Evolutionary conservation across 1,140 invertebrate genomes (phyloP), one percentile per base, ranked within the genome.

Genomic region (Rhyacophila brunnea): DNA sequence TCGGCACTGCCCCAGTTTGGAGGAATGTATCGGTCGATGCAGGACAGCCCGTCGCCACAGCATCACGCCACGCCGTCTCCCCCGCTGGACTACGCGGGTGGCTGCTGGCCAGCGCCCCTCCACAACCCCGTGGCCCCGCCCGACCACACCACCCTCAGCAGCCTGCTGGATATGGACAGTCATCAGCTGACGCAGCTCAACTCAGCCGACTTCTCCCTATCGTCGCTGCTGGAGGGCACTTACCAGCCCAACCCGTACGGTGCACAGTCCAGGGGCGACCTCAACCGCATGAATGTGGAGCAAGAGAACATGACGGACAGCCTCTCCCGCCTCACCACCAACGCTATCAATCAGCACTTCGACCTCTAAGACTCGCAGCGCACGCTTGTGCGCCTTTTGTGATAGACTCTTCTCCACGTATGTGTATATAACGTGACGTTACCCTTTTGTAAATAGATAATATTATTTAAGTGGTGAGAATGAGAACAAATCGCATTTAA

Each of bases 241-340:
- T 55, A 51, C 28, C 52, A 68, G 20, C 38, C 63, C 7, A 68
- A 66, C 60, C n/a, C 66, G 23, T 28, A 28, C 9, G 4, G 9
- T 3, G 9, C 67, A 6, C 43, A 69, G 9, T 62, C 64, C 1
- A 63, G 67, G 53, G 40, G 54, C 14, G 48, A 64, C 14, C 19
- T 35, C 13, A 58, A 13, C 19, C 48, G 48, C 55, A 49, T 58
- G 38, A 62, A 60, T 47, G 44, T 58, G 15, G 64, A 58, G 43
- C 60, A 65, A 44, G 62, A 67, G 35, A 77, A 71, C 53, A 78
- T 80, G 75, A 77, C 73, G 2, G 80, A 82, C 40, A 82, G 80
- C 69, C 77, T 81, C 45, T 78, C 75, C 6, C 70, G 73, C 49
- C 57, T 81, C 14, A 74, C 77, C 0, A 75, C 58, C n/a, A 60